Conservation (phyloP, 2,797 vertebrate species). For the Oceanodroma leucorhoa region DNA sequence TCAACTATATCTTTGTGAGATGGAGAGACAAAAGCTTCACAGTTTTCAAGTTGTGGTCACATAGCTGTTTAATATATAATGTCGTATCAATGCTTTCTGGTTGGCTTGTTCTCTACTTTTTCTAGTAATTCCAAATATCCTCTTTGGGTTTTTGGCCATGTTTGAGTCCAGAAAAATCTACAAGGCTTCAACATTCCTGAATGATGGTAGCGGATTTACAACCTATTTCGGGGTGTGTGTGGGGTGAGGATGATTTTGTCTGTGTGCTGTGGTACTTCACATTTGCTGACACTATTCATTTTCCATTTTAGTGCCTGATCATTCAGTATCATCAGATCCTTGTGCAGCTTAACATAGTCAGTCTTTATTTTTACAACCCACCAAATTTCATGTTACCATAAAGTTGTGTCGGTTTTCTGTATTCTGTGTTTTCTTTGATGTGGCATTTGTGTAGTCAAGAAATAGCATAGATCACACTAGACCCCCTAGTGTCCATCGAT, state of each 20-base stretch:
- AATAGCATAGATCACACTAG: not conserved
- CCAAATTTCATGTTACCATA: not conserved
- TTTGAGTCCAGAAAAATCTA: not conserved
- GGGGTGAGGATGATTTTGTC: not conserved
- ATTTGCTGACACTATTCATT: not conserved
- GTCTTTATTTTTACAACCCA: not conserved
- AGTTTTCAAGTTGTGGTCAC: not conserved
- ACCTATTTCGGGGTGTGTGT: rapidly evolving
- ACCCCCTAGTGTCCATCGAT: not conserved
- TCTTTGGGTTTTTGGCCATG: not conserved
- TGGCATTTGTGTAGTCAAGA: not conserved
- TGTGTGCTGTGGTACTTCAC: not conserved
- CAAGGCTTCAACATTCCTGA: not conserved
- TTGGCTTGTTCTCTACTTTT: not conserved
- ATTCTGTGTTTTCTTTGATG: rapidly evolving
- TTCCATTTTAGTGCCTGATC: not conserved
- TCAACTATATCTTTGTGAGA: not conserved
- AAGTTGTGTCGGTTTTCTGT: not conserved
- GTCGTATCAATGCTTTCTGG: not conserved
- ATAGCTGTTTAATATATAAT: not conserved
- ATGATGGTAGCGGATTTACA: not conserved
- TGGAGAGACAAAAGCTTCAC: not conserved
- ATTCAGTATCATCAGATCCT: not conserved
- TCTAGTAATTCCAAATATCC: not conserved
- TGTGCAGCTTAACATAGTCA: not conserved